Evolutionary conservation across 2,113 vertebrate genomes (phyloP).

Genomic region (Grallaria varia): DNA sequence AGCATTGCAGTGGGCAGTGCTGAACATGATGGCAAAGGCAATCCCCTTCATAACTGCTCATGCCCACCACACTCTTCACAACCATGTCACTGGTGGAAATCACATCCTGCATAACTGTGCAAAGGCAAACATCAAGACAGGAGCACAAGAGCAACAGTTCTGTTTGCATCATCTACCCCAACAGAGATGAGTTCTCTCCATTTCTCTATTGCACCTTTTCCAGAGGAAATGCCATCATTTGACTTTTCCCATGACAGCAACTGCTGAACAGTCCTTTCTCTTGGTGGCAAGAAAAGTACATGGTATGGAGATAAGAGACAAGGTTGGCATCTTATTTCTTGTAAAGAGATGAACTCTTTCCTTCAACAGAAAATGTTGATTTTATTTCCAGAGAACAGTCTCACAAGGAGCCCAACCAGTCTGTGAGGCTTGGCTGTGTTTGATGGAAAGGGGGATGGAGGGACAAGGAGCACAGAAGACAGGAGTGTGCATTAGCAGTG

Average conservation of each 20-base stretch:
- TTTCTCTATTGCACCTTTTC: not conserved
- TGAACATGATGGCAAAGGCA: not conserved
- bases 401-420: not conserved
- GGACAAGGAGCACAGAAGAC: not conserved
- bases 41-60: not conserved
- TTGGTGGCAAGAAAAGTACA: not conserved
- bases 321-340: not conserved
- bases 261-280: not conserved
- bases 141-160: not conserved
- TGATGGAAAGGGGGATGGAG: not conserved
- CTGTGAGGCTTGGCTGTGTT: not conserved
- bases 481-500: not conserved
- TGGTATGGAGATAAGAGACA: not conserved
- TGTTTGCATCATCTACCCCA: not conserved
- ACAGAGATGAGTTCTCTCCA: not conserved
- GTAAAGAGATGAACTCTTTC: not conserved
- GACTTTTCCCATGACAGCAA: not conserved
- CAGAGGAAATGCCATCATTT: not conserved
- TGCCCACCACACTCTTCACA: not conserved
- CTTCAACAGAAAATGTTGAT: not conserved
- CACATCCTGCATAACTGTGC: not conserved
- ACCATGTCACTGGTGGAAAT: fast-evolving
- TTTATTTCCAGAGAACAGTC: not conserved
- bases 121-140: not conserved
- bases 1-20: not conserved